phyloP scores from a whole-genome alignment of 2,888 invertebrate genomes.

The Limnephilus auricula region DNA sequence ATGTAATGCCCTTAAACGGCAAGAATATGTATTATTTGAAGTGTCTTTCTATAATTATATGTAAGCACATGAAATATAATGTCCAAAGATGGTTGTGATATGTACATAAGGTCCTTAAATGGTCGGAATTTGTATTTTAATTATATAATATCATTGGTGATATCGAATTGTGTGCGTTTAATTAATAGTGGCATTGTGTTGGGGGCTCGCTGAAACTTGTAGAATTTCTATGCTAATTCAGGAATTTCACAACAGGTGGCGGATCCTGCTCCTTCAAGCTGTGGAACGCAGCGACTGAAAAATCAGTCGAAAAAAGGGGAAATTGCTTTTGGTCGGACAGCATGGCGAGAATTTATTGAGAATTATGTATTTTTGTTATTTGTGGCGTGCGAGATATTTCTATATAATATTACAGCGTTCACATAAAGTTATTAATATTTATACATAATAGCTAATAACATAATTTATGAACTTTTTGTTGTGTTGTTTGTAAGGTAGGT shows the following conservation, averaged over 20 bases:
- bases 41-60: background rate
- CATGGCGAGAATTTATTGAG: background rate
- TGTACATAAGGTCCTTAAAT: background rate
- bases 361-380: background rate
- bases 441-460: too few relatives aligned
- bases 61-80: background rate
- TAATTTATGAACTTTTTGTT: too few relatives aligned
- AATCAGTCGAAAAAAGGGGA: background rate
- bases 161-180: constrained; percentile 19
- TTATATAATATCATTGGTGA: constrained; percentile 5
- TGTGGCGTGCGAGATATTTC: background rate
- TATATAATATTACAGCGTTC: too few relatives aligned
- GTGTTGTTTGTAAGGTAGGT: too few relatives aligned
- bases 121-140: background rate
- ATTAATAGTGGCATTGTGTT: constrained; percentile 8
- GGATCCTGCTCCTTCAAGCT: background rate
- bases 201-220: background rate
- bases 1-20: background rate
- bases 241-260: constrained; percentile 26
- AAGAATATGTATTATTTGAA: background rate
- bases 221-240: constrained; percentile 24
- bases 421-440: too few relatives aligned
- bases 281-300: background rate
- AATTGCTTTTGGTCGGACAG: background rate
- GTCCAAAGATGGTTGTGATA: background rate